Evolutionary conservation across 2,797 vertebrate genomes (phyloP).

Genomic region (Lepilemur ruficaudatus): DNA sequence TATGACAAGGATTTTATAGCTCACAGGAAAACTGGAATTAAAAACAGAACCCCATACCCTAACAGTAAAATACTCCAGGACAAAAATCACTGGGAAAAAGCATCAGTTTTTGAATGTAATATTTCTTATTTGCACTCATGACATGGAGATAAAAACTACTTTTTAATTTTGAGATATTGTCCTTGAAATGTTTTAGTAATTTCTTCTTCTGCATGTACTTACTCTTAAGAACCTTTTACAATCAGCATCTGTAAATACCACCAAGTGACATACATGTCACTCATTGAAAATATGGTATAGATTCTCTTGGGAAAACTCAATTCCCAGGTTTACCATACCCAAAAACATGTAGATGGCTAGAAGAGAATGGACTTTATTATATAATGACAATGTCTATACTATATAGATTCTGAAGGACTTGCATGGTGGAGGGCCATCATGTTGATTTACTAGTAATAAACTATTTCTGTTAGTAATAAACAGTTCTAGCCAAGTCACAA

Average conservation of each 20-base stretch:
- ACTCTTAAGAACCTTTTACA: constrained; percentile 65
- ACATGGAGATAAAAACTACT: constrained; percentile 74
- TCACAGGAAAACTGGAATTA: constrained; percentile 62
- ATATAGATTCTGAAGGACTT: constrained; percentile 76
- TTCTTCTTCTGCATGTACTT: constrained; percentile 65
- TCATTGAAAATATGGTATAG: constrained; percentile 74
- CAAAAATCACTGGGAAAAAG: constrained; percentile 67
- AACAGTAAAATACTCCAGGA: constrained; percentile 73
- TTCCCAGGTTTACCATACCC: constrained; percentile 78
- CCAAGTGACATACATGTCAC: constrained; percentile 73
- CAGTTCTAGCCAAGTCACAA: constrained; percentile 69
- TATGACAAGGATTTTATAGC: constrained; percentile 60
- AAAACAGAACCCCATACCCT: constrained; percentile 55
- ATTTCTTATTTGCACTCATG: constrained; percentile 67
- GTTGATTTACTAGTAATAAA: constrained; percentile 82
- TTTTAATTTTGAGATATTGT: constrained; percentile 72
- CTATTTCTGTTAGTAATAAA: constrained; percentile 50
- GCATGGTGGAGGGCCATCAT: constrained; percentile 62
- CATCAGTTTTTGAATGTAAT: constrained; percentile 59
- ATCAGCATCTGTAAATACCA: constrained; percentile 60
- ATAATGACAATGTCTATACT: constrained; percentile 76
- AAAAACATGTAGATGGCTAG: constrained; percentile 74
- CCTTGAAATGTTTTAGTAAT: constrained; percentile 79
- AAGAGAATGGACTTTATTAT: constrained; percentile 78
- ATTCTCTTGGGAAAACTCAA: constrained; percentile 79